Base-by-base conservation (phyloP, 2,888 invertebrate species). In the Spialia ferax region DNA sequence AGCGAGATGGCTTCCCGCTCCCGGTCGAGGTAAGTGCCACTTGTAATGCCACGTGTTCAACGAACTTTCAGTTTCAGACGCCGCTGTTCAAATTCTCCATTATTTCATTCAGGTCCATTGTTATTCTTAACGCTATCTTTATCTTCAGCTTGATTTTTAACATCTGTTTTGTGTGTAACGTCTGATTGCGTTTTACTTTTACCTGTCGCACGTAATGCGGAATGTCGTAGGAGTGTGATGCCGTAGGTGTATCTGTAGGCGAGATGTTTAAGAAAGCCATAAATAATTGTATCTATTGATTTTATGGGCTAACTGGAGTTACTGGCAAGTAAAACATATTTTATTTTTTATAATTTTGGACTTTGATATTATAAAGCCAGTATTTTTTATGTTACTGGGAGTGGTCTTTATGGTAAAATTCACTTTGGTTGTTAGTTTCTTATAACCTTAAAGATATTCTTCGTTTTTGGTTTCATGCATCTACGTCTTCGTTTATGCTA, bases 21-120 rank as follows among this genome's bases (percentile, higher is more conserved):
- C 83, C 85, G 83, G 77, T 70, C 81, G 88, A 91, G 93, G 93
- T 93, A 88, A 93, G 93, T 91, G 88, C 86, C 86, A 84, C 85
- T 88, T 82, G 81, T 82, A 78, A 72, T 73, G 81, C 87, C 93
- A 92, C 93, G 93, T 93, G 92, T 82, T 88, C 81, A 72, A 86
- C 78, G 75, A 87, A 87, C 84, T 88, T 87, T 84, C 75, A 63
- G 75, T 76, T 80, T 79, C 81, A 82, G 82, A 79, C 80, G 79
- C 52, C 62, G 78, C 76, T 74, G 68, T 70, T 75, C 69, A 73
- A 79, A 76, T 77, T 63, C 70, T 26, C 63, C 48, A 54, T 57
- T 42, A 66, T 29, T 10, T 45, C 15, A 32, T 42, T 32, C 29
- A 23, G 26, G 20, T 42, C 13, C 35, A 15, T 50, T 18, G 38